These are phyloP conservation scores for Tapirus terrestris DNA, from an alignment of 2,113 vertebrate species.

Conservation along the genomic window DNA sequence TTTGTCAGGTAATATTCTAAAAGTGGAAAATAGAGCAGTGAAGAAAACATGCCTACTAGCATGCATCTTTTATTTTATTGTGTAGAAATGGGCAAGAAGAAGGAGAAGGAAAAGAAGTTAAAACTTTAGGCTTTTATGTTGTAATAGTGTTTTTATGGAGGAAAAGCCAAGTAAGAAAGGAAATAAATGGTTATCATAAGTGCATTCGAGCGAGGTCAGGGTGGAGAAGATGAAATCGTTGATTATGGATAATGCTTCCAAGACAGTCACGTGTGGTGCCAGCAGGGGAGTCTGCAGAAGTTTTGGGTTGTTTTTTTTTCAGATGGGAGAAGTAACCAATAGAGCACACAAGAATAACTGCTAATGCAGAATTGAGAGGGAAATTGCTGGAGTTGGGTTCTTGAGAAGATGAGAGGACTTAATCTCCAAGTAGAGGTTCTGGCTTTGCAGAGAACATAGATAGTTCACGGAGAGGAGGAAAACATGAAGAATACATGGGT, in stretches of 20 bases:
- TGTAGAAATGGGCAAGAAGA: not conserved
- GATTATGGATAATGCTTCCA: too few relatives aligned
- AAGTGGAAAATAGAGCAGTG: not conserved
- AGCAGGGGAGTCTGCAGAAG: not conserved
- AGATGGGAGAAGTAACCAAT: not conserved
- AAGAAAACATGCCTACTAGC: not conserved
- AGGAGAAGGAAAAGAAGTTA: not conserved
- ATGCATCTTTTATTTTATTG: not conserved
- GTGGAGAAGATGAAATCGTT: not conserved
- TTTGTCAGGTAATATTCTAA: not conserved
- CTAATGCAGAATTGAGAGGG: not conserved
- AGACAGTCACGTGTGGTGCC: too few relatives aligned
- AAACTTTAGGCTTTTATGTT: not conserved
- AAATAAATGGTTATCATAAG: not conserved
- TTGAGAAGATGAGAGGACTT: not conserved
- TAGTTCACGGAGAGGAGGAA: not conserved
- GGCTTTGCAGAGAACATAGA: not conserved
- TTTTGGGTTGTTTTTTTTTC: not conserved
- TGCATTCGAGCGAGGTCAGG: not conserved
- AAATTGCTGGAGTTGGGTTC: not conserved
- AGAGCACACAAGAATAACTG: not conserved
- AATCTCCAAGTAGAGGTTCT: not conserved
- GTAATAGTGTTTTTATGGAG: not conserved
- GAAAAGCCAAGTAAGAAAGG: not conserved
- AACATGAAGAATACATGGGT: not conserved